Conservation (phyloP, 2,888 invertebrate genomes). For the Tortricodes alternella region DNA sequence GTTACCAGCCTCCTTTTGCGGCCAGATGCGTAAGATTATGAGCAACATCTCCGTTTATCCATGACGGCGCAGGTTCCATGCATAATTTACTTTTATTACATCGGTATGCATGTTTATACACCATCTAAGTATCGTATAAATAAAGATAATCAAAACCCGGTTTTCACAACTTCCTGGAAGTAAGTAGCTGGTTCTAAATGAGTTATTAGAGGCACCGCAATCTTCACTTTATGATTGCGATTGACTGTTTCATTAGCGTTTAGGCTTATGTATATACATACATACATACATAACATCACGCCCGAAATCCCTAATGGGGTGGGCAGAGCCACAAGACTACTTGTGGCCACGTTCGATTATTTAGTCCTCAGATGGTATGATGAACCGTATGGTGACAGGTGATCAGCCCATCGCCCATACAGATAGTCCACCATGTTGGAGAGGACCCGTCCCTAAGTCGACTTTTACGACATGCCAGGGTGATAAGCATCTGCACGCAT, state of each 20-base stretch:
- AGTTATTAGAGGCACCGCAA: constrained; percentile 6
- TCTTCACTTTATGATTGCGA: background rate
- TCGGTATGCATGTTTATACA: constrained; percentile 1
- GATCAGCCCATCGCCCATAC: no score
- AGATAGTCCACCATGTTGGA: no score
- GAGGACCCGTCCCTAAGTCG: no score
- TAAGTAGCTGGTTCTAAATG: constrained; percentile 16
- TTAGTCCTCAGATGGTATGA: no score
- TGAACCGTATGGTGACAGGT: no score
- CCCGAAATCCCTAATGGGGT: no score
- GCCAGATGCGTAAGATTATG: background rate
- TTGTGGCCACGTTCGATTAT: no score
- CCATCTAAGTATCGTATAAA: constrained; percentile 10
- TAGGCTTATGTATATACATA: background rate
- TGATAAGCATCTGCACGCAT: no score
- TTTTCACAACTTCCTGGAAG: constrained; percentile 21
- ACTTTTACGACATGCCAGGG: no score
- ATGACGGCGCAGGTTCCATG: background rate
- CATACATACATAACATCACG: no score
- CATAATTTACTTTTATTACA: constrained; percentile 24
- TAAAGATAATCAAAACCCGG: constrained; percentile 23
- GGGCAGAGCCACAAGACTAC: no score
- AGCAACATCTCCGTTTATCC: background rate
- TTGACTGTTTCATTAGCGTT: background rate
- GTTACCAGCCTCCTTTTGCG: no score